A percentile compares a stretch with the other conserved stretches of the same genome.
These are phyloP conservation scores for Charina bottae DNA, from an alignment of 2,113 vertebrate species.

Conservation along the genomic window DNA sequence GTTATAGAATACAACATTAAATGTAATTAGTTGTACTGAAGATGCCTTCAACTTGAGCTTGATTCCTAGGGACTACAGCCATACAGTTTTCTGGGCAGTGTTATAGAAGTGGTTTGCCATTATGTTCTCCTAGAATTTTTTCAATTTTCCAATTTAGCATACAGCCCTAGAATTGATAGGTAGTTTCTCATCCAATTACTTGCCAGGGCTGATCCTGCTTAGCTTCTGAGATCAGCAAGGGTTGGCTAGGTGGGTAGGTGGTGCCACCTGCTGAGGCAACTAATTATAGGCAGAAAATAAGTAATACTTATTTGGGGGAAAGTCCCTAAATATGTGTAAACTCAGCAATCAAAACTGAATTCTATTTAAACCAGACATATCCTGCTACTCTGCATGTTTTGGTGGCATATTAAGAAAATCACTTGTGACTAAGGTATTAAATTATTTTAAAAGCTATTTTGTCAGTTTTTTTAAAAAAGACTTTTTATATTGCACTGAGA, in stretches of 20 bases:
- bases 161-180: not conserved
- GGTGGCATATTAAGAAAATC: not conserved
- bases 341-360: not conserved
- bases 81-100: not conserved
- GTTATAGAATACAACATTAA: not conserved
- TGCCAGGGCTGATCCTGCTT: not conserved
- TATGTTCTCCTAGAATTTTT: not conserved
- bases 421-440: not conserved
- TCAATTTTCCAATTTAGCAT: not conserved
- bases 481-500: not conserved
- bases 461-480: not conserved
- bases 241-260: not conserved
- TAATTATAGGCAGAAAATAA: not conserved
- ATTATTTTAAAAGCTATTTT: not conserved
- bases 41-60: not conserved
- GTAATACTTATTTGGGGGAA: not conserved
- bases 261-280: not conserved
- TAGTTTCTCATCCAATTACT: not conserved
- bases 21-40: not conserved
- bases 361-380: not conserved
- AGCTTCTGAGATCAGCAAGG: not conserved
- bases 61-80: not conserved
- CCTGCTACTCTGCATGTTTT: not conserved
- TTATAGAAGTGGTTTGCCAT: not conserved
- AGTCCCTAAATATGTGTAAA: not conserved